Percentiles rank a stretch among this genome's conserved stretches.
phyloP scores from a whole-genome alignment of 2,113 vertebrate species.

The Ctenodactylus gundi region DNA sequence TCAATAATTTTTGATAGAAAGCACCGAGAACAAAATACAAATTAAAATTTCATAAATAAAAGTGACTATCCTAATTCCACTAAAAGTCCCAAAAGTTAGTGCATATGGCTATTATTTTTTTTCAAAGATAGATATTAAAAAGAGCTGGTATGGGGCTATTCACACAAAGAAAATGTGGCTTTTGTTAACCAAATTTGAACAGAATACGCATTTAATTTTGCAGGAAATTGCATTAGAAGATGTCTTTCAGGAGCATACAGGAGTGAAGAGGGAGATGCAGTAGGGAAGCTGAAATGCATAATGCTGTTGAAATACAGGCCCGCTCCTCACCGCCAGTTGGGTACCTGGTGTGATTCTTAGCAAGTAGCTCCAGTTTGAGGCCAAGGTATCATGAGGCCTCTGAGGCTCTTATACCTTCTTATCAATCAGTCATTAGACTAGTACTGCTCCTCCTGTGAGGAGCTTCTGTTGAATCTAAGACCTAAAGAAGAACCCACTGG shows the following conservation, averaged over 20 bases:
- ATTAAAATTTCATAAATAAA: background rate
- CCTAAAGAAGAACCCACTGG: background rate
- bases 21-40: background rate
- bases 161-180: background rate
- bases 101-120: slow-evolving; percentile 42
- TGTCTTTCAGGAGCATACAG: background rate
- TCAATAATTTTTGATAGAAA: slow-evolving; percentile 11
- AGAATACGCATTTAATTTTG: background rate
- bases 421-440: background rate
- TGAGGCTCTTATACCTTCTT: rapidly evolving
- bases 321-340: rapidly evolving
- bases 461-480: background rate
- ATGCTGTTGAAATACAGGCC: background rate
- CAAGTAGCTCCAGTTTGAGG: background rate
- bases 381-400: rapidly evolving
- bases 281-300: rapidly evolving
- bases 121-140: slow-evolving; percentile 43
- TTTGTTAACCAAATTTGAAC: background rate
- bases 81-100: slow-evolving; percentile 54
- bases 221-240: rapidly evolving
- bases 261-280: background rate
- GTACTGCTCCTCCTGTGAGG: rapidly evolving
- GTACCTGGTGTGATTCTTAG: background rate
- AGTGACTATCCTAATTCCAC: background rate
- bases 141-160: background rate